A percentile compares a stretch with the other conserved stretches of the same genome.
These are phyloP conservation scores for Mormyrus lacerda DNA, from an alignment of 2,113 vertebrate genomes.

Conservation along the genomic window DNA sequence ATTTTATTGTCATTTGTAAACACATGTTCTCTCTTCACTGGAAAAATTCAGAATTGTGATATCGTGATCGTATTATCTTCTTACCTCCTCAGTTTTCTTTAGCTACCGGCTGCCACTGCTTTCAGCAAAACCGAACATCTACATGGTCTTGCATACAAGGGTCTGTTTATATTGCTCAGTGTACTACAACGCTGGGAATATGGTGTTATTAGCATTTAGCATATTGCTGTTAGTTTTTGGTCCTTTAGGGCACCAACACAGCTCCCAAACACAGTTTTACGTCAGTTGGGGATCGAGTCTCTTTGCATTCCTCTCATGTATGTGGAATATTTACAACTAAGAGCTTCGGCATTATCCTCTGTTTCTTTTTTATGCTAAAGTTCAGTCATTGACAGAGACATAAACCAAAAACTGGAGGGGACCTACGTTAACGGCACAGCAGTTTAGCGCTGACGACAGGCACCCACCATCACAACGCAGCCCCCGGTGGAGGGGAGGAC, in stretches of 20 bases:
- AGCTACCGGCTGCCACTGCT: not conserved
- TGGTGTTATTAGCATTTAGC: not conserved
- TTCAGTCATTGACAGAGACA: conserved; percentile 2
- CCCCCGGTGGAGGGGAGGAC: not conserved
- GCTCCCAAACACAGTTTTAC: not conserved
- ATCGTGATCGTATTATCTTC: not conserved
- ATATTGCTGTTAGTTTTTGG: not conserved
- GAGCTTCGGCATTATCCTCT: conserved; percentile 5
- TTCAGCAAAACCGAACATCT: not conserved
- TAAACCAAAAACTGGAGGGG: conserved; percentile 22
- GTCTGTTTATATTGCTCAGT: not conserved
- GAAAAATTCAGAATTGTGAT: not conserved
- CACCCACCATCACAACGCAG: not conserved
- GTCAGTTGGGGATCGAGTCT: conserved; percentile 30
- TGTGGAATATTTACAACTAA: conserved; percentile 32
- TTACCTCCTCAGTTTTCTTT: not conserved
- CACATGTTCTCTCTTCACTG: not conserved
- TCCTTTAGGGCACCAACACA: not conserved
- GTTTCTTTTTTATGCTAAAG: not conserved
- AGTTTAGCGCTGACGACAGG: not conserved
- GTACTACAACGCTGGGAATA: not conserved
- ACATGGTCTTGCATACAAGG: not conserved
- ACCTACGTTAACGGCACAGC: not conserved
- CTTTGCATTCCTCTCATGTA: conserved; percentile 47
- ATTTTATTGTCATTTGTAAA: not conserved